Evolutionary conservation across 1,140 invertebrate genomes (phyloP).

Genomic region (Drosophila triauraria): DNA sequence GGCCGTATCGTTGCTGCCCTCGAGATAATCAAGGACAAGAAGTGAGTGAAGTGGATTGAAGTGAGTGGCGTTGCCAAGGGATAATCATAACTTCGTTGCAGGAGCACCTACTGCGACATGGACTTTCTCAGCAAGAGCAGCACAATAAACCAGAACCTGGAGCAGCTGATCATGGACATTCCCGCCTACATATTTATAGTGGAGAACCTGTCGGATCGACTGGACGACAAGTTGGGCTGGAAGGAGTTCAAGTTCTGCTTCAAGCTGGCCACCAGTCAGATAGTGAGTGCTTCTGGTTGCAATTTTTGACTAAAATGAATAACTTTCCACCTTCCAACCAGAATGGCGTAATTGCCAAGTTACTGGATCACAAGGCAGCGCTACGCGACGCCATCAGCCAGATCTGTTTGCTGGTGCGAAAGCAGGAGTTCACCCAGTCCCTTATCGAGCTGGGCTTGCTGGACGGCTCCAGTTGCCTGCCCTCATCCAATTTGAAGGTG

Average conservation of each 20-base stretch:
- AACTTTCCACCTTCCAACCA: conserved; percentile 56
- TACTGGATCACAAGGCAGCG: conserved; percentile 86
- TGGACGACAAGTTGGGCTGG: conserved; percentile 89
- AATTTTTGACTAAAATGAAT: not conserved
- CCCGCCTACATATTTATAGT: conserved; percentile 88
- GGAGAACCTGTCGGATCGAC: conserved; percentile 87
- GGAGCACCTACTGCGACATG: conserved; percentile 88
- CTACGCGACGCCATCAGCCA: conserved; percentile 84
- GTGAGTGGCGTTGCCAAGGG: too few species aligned
- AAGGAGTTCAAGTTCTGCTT: conserved; percentile 90
- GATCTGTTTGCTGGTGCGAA: conserved; percentile 87
- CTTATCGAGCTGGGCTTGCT: conserved; percentile 86
- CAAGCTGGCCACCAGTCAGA: conserved; percentile 89
- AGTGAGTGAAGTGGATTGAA: conserved; percentile 33
- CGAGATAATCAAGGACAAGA: conserved; percentile 80
- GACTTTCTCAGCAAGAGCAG: conserved; percentile 87
- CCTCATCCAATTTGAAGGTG: conserved; percentile 48
- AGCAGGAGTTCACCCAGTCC: conserved; percentile 87
- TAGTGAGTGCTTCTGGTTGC: conserved; percentile 85
- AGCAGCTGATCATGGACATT: conserved; percentile 88
- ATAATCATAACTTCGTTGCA: conserved; percentile 47
- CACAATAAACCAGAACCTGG: conserved; percentile 87
- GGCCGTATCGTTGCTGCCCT: conserved; percentile 71
- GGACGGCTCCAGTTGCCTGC: conserved; percentile 68
- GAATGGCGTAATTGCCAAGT: conserved; percentile 87